Evolutionary conservation across 1,140 invertebrate species (phyloP), one percentile per base, ranked within the genome.

Genomic region (Berghia stephanieae): DNA sequence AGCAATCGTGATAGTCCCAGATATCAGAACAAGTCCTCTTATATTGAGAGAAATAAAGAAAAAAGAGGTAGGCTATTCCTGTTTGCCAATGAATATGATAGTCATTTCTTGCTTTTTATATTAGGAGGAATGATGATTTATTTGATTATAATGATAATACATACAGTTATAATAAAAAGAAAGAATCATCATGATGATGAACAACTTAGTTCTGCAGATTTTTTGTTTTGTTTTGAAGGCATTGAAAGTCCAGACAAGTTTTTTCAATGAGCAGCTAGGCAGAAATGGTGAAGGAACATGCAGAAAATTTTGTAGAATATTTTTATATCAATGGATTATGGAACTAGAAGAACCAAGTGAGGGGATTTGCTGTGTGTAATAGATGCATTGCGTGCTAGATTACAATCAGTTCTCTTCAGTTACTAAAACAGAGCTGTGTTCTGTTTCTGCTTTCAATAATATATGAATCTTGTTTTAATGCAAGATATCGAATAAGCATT

Each of bases 11-110:
- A 92, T 80, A 85, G 85, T 86, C 80, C 85, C 81, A 75, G 84
- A 85, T 94, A 95, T 89, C 92, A 92, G 86, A 92, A 93, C 87
- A 95, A 95, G 91, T 91, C 91, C 88, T 92, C 94, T 72, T 94
- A 94, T 91, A 95, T 95, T 93, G 95, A 95, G 80, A 84, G 87
- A 81, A 82, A 85, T 83, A 92, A 93, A 93, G 92, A 94, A 93
- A 94, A 95, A 94, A 91, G 92, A 93, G 90, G 85, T 87, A 66
- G 60, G 79, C 18, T 44, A 44, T 63, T 55, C n/a, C n/a, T n/a
- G n/a, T 21, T 24, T 18, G n/a, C n/a, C n/a, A 18, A 57, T 66
- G 40, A 57, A 73, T 42, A 57, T 52, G 43, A 13, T 34, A 36
- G 40, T 18, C 21, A 27, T 52, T 57, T 21, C 18, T 24, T 18